These are phyloP conservation scores for Axis porcinus DNA, from an alignment of 2,113 vertebrate species.

Conservation along the genomic window DNA sequence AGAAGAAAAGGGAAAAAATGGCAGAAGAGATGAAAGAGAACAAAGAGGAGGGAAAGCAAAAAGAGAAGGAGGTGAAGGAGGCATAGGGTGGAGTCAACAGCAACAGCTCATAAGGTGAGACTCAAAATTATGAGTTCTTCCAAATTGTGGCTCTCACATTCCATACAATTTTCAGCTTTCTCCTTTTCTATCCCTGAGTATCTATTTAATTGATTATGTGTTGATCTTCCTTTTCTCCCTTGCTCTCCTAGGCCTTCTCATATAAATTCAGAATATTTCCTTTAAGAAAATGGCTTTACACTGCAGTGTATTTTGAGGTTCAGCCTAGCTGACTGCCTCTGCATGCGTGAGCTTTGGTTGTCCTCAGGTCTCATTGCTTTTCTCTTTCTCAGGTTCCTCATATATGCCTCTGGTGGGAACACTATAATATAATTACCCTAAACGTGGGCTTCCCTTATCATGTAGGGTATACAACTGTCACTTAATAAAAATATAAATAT, in stretches of 20 bases:
- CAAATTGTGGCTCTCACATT: not conserved
- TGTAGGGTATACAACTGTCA: not conserved
- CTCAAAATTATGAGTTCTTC: not conserved
- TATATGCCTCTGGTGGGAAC: not conserved
- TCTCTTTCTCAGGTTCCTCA: not conserved
- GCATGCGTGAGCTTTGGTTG: not conserved
- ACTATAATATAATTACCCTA: not conserved
- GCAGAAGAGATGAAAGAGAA: not conserved
- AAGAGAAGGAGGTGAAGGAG: not conserved
- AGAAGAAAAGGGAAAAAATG: not conserved
- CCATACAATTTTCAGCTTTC: too few relatives aligned
- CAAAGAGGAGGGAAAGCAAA: not conserved
- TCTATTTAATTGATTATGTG: not conserved
- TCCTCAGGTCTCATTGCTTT: not conserved
- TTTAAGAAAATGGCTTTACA: not conserved
- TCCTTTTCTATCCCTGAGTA: not conserved
- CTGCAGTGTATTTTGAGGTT: not conserved
- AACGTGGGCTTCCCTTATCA: not conserved
- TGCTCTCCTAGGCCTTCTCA: not conserved
- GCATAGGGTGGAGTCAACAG: fast-evolving
- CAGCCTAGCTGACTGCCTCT: not conserved
- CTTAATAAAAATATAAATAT: not conserved
- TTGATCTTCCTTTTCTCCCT: not conserved
- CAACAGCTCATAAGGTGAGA: not conserved
- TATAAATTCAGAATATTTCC: not conserved